Evolutionary conservation across 2,888 invertebrate species (phyloP), one percentile per base, ranked within the genome.

Genomic region (Lysandra coridon): DNA sequence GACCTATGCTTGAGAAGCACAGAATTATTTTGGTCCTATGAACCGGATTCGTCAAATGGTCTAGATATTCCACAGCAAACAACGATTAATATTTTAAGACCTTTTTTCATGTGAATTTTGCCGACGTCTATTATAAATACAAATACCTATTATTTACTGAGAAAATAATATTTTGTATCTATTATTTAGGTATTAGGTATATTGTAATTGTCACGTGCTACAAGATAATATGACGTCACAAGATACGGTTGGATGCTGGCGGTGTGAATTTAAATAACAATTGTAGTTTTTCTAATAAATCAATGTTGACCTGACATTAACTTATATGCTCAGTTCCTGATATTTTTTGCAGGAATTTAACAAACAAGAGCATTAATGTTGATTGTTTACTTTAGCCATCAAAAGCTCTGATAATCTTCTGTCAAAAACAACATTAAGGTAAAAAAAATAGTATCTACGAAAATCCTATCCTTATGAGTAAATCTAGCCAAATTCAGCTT

Each of bases 231-330:
- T 69, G 33, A 69, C 69, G 69, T 69, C 69, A 69, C 4, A 14
- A 64, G 69, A 33, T 33, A 5, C 69, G 69, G 33, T 69, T 69
- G 69, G 33, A 69, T 33, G 33, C 69, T 69, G 69, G 33, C 5
- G 17, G 69, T 69, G 69, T 0, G 69, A 69, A 69, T 33, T 17
- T 69, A 33, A 37, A 69, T 69, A 69, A 69, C 69, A 69, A 69
- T 69, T 17, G 37, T 14, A 10, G 10, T 69, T 33, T 30, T 7
- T 69, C 2, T 4, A 57, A 69, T 33, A 69, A 33, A 69, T 69
- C 64, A 30, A 12, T 30, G 64, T 69, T 30, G 64, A 30, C 10
- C 1, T 2, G 30, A 30, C 64, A 30, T 30, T 23, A 30, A 23
- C 6, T 60, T 60, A 60, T 60, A 60, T 60, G 60, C n/a, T 6